Evolutionary conservation across 2,797 vertebrate species (phyloP).

Genomic region (Borostomias antarcticus): DNA sequence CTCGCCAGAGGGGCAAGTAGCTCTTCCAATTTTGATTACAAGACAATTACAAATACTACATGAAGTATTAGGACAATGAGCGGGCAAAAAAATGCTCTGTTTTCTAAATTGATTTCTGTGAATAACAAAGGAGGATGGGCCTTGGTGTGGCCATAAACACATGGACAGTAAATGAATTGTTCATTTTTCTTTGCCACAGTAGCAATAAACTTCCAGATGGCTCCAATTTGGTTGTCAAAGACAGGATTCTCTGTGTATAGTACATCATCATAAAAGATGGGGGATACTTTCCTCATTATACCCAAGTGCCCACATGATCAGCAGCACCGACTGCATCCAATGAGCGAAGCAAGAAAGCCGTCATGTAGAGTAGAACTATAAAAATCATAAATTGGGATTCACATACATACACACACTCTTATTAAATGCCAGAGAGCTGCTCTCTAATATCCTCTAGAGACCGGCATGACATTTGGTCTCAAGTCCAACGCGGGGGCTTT

Average conservation of each 20-base stretch:
- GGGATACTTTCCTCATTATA: constrained; percentile 28
- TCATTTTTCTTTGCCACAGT: constrained; percentile 61
- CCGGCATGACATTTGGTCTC: constrained; percentile 48
- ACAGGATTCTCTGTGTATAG: constrained; percentile 36
- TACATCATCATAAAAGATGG: too few species aligned
- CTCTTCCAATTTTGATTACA: constrained; percentile 77
- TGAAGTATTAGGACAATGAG: constrained; percentile 70
- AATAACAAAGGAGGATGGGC: constrained; percentile 67
- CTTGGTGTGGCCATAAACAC: constrained; percentile 68
- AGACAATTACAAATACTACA: constrained; percentile 75
- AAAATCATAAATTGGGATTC: constrained; percentile 13
- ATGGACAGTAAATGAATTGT: constrained; percentile 79
- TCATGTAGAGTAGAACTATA: constrained; percentile 6
- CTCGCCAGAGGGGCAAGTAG: constrained; percentile 81
- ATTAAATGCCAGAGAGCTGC: constrained; percentile 17
- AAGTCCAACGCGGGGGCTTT: constrained; percentile 52
- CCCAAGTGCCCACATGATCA: constrained; percentile 33
- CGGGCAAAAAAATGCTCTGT: constrained; percentile 71
- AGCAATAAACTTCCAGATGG: constrained; percentile 66
- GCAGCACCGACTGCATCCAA: constrained; percentile 16
- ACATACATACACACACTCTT: constrained; percentile 14
- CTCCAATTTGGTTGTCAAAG: constrained; percentile 60
- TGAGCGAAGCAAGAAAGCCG: constrained; percentile 34
- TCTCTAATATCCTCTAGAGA: constrained; percentile 48
- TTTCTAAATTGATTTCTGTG: constrained; percentile 76